Evolutionary conservation across 2,888 invertebrate species (phyloP), one percentile per base, ranked within the genome.

Genomic region (Apamea sordens): DNA sequence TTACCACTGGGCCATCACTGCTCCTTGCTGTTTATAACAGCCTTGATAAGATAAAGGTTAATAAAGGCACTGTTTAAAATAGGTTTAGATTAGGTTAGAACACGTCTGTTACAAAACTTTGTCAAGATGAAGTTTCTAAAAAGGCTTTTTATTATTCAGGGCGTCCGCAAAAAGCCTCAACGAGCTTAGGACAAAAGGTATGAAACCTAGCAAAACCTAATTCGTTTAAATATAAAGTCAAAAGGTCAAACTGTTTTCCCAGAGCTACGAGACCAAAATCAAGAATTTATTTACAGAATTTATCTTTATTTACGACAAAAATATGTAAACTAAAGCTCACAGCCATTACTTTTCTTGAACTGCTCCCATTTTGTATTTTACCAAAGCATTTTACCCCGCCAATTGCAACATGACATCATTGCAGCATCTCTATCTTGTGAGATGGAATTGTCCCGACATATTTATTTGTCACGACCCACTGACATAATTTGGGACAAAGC

Each of bases 391-490:
- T 65, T 59, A 59, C 32, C 36, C 53, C 50, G 36, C 53, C 28
- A 71, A 76, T 70, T 59, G 64, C 65, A 77, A 41, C 32, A 63
- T 83, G 83, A 68, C 64, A 68, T 83, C 75, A 84, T 73, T n/a
- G 44, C 41, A 74, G 24, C 15, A 44, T 65, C 63, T 41, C 63
- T 53, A 41, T 65, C 69, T 64, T 11, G 70, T 59, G 15, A 83
- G 71, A 76, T 59, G 50, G 32, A 59, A 68, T 59, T 71, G 59
- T 69, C 71, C 47, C 44, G 69, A 67, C 73, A 70, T 80, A 85
- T 84, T 70, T 83, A 77, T 84, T 84, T 77, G 47, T 76, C 59
- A 24, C 67, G 83, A 85, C 89, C 89, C 65, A 85, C 36, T 88
- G 73, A 85, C 87, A 85, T 85, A 56, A 78, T 82, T 78, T 59